A percentile compares a stretch with the other conserved stretches of the same genome.
Conservation (phyloP, 2,888 invertebrate genomes). For the Chironomus riparius region DNA sequence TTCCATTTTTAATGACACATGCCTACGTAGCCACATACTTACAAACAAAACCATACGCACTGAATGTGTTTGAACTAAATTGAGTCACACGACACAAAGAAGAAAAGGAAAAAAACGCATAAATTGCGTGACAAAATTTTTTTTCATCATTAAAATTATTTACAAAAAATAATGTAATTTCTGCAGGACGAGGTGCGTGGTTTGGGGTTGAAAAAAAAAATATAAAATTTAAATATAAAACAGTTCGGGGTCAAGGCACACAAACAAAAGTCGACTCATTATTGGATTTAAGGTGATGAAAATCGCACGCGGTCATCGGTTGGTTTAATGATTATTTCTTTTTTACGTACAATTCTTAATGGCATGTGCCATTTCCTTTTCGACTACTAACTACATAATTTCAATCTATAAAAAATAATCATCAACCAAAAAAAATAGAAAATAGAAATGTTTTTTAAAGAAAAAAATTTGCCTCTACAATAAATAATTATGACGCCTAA, state of each 20-base stretch:
- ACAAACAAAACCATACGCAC: no score
- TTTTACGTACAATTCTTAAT: background rate
- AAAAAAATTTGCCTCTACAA: background rate
- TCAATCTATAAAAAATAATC: background rate
- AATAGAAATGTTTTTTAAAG: background rate
- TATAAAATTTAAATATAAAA: constrained; percentile 13
- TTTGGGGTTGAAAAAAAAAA: background rate
- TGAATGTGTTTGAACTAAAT: background rate
- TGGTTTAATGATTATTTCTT: background rate
- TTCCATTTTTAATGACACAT: constrained; percentile 26
- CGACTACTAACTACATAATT: background rate
- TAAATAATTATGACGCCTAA: constrained; percentile 11
- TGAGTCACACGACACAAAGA: background rate
- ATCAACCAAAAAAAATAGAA: background rate
- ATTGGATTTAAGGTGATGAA: background rate
- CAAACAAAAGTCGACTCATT: background rate
- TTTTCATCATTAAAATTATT: constrained; percentile 23
- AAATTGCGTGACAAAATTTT: constrained; percentile 24
- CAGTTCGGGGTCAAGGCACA: background rate
- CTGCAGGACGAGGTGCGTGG: background rate
- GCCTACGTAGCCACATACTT: background rate
- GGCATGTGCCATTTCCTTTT: background rate
- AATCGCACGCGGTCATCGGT: background rate
- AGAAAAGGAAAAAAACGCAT: constrained; percentile 7
- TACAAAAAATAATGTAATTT: constrained; percentile 14